phyloP scores from a whole-genome alignment of 2,888 invertebrate genomes.

The Apocheima hispidaria region DNA sequence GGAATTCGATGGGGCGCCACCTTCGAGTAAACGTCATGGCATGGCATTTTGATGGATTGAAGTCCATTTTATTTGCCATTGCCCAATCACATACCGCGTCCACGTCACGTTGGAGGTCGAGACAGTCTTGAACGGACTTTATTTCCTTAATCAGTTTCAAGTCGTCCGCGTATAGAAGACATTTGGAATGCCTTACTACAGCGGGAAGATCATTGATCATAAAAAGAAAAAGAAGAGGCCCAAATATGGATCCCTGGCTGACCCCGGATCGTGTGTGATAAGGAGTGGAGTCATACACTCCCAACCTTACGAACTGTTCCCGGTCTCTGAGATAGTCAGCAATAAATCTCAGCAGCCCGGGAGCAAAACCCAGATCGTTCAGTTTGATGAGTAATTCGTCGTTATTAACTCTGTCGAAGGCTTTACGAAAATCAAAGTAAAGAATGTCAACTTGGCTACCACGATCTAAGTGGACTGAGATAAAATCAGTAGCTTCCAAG shows the following conservation, averaged over 20 bases:
- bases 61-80: background rate
- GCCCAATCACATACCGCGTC: background rate
- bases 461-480: background rate
- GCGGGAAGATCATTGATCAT: background rate
- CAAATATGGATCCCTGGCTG: background rate
- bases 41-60: background rate
- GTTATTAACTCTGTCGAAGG: conserved; percentile 6
- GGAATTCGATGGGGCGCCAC: too few relatives aligned
- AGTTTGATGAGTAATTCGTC: conserved; percentile 3
- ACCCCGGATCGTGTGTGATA: conserved; percentile 34
- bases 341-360: background rate
- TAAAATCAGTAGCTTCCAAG: background rate
- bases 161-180: background rate
- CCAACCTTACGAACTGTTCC: conserved; percentile 1
- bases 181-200: background rate
- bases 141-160: background rate
- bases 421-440: background rate
- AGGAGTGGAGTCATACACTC: conserved; percentile 6
- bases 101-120: background rate
- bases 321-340: conserved; percentile 9
- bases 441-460: conserved; percentile 5
- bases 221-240: background rate
- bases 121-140: background rate
- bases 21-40: background rate
- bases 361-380: background rate